phyloP scores from a whole-genome alignment of 2,888 invertebrate species.

The Hyposoter dolosus region DNA sequence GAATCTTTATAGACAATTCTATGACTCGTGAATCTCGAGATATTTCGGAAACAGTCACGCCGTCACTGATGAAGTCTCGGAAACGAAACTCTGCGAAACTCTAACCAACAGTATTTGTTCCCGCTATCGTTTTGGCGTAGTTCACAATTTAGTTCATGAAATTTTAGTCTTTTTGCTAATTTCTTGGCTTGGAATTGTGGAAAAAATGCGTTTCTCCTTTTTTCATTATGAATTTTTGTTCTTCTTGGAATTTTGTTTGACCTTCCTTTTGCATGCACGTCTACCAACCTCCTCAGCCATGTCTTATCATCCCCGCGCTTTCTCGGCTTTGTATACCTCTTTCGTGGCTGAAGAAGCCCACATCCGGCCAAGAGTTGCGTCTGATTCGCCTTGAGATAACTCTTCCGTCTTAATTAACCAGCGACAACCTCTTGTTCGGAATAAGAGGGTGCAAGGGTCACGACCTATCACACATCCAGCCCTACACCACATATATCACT shows the following conservation, averaged over 20 bases:
- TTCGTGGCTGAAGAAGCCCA: conserved; percentile 40
- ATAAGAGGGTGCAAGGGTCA: conserved; percentile 46
- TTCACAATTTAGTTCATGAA: too few species aligned
- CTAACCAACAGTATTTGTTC: too few species aligned
- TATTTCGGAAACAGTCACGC: too few species aligned
- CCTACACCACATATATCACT: conserved; percentile 7
- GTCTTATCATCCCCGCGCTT: conserved; percentile 10
- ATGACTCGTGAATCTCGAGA: too few species aligned
- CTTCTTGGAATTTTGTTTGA: not conserved
- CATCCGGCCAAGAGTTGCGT: conserved; percentile 49
- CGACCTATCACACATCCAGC: conserved; percentile 44
- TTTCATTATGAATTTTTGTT: not conserved
- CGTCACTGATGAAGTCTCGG: too few species aligned
- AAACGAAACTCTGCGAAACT: too few species aligned
- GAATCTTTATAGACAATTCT: too few species aligned
- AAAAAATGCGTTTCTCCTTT: too few species aligned
- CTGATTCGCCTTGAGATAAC: conserved; percentile 74
- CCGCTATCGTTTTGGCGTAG: too few species aligned
- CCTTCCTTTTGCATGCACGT: not conserved
- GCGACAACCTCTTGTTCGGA: conserved; percentile 60
- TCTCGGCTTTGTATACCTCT: conserved; percentile 52
- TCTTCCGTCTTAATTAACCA: conserved; percentile 81
- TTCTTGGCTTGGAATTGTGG: not conserved
- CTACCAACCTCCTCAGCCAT: conserved; percentile 21
- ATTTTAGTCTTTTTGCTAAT: too few species aligned